Conservation (phyloP, 1,140 invertebrate genomes). For the Polypedilum vanderplanki region DNA sequence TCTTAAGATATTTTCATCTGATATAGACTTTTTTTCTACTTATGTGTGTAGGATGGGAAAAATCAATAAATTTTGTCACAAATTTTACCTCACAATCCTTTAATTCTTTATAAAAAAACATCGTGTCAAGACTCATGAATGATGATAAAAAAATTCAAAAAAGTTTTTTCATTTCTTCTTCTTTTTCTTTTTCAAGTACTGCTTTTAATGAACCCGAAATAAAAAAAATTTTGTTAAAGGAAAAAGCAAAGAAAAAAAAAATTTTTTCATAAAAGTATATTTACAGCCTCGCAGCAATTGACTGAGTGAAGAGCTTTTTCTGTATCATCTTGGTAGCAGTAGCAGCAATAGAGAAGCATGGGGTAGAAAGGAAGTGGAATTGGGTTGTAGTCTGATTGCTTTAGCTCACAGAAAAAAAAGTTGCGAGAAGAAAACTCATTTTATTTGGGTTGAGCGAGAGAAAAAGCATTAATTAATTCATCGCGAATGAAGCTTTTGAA, state of each 20-base stretch:
- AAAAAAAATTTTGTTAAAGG: too few relatives aligned
- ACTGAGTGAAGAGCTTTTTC: constrained; percentile 16
- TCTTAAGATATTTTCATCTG: neutral
- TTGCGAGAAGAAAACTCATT: neutral
- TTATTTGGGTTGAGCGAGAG: neutral
- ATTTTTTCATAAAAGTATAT: constrained; percentile 15
- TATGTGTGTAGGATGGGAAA: neutral
- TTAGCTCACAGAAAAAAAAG: neutral
- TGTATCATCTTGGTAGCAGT: neutral
- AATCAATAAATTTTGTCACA: neutral
- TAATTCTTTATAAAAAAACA: neutral
- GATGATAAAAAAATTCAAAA: neutral
- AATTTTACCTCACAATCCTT: constrained; percentile 2
- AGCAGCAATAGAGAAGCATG: neutral
- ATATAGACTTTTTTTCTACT: neutral
- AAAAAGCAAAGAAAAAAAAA: neutral
- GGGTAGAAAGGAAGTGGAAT: neutral
- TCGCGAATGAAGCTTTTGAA: constrained; percentile 11
- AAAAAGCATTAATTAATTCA: constrained; percentile 20
- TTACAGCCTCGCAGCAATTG: constrained; percentile 4
- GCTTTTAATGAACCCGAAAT: constrained; percentile 12
- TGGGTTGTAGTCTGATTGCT: neutral
- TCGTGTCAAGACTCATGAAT: neutral
- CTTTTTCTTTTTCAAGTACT: neutral
- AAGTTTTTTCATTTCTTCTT: neutral